A percentile compares a stretch with the other conserved stretches of the same genome.
These are phyloP conservation scores for Phyllopteryx taeniolatus DNA, from an alignment of 2,113 vertebrate species.

Conservation along the genomic window DNA sequence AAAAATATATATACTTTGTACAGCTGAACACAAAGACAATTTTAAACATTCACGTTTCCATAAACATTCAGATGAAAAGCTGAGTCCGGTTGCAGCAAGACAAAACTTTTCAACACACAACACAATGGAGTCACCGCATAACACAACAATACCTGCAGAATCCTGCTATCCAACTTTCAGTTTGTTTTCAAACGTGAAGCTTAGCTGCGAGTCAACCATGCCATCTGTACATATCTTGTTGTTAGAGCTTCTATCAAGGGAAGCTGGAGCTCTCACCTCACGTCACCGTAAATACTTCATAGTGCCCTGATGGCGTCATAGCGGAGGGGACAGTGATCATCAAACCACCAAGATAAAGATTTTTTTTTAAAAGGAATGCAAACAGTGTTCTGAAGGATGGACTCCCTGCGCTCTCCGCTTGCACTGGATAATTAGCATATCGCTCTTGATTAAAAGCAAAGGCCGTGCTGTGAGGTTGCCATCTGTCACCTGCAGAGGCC, in stretches of 20 bases:
- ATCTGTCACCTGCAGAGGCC: slow-evolving; percentile 83
- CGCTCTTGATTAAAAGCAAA: slow-evolving; percentile 88
- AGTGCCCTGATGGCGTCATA: slow-evolving; percentile 8
- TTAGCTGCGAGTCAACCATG: slow-evolving; percentile 37
- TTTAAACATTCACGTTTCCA: too few relatives aligned
- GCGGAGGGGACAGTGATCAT: slow-evolving; percentile 32
- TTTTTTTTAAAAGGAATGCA: background rate
- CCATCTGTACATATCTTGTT: slow-evolving; percentile 49
- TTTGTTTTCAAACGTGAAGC: slow-evolving; percentile 35
- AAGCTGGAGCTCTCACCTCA: slow-evolving; percentile 18
- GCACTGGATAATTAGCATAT: slow-evolving; percentile 83
- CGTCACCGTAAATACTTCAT: slow-evolving; percentile 17
- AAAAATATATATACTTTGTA: too few relatives aligned
- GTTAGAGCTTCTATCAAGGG: slow-evolving; percentile 29
- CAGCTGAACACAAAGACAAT: too few relatives aligned
- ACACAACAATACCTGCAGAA: slow-evolving; percentile 28
- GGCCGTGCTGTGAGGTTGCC: slow-evolving; percentile 81
- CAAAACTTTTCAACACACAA: background rate
- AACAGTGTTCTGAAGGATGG: slow-evolving; percentile 17
- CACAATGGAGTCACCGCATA: background rate
- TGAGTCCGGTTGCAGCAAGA: background rate
- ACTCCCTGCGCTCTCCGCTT: slow-evolving; percentile 57
- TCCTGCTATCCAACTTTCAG: slow-evolving; percentile 34
- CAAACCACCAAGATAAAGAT: slow-evolving; percentile 14
- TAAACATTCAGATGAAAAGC: too few relatives aligned